Percentiles rank a stretch among this genome's conserved stretches.
These are phyloP conservation scores for Selene dorsalis DNA, from an alignment of 2,797 vertebrate species.

Conservation along the genomic window DNA sequence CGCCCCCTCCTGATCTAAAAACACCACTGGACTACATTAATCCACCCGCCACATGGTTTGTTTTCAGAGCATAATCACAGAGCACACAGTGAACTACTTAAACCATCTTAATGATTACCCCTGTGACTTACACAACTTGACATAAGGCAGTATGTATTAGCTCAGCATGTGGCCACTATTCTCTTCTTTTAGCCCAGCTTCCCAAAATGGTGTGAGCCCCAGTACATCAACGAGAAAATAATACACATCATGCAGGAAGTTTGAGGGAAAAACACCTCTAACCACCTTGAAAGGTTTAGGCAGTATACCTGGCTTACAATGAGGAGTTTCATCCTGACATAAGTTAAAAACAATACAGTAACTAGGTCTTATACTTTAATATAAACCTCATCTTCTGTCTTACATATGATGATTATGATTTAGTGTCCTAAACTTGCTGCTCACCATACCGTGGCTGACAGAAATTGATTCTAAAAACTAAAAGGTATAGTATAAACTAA, in stretches of 20 bases:
- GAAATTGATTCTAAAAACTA: too few species aligned
- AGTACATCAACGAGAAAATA: conserved; percentile 7
- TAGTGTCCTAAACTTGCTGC: background rate
- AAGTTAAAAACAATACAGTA: background rate
- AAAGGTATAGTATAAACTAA: too few species aligned
- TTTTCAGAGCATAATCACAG: conserved; percentile 70
- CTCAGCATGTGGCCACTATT: conserved; percentile 29
- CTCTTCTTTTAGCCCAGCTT: conserved; percentile 20
- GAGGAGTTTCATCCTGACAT: background rate
- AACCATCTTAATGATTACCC: conserved; percentile 71
- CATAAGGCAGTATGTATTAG: conserved; percentile 52
- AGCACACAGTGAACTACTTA: conserved; percentile 65
- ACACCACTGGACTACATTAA: conserved; percentile 63
- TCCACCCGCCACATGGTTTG: conserved; percentile 55
- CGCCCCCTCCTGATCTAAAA: conserved; percentile 56
- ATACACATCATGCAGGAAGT: background rate
- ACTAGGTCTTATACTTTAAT: background rate
- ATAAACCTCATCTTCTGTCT: background rate
- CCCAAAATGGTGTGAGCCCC: background rate
- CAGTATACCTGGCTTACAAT: background rate
- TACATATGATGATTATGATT: background rate
- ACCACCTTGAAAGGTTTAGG: background rate
- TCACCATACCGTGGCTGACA: too few species aligned
- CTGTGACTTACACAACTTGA: conserved; percentile 65
- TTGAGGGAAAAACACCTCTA: background rate